Conservation (phyloP, 2,888 invertebrate species). For the Drosophila emarginata region DNA sequence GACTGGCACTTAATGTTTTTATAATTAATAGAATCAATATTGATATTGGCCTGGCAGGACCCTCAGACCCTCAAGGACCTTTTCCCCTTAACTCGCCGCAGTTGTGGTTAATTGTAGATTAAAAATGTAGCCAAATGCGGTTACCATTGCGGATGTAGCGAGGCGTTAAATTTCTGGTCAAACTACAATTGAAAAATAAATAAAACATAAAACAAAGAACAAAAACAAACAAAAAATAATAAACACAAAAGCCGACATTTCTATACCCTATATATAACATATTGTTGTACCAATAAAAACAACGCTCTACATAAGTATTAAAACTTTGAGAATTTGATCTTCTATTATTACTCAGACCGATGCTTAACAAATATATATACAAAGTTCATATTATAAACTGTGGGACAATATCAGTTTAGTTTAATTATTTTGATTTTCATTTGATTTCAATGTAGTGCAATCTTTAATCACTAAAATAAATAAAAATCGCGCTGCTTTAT, state of each 20-base stretch:
- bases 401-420: no score
- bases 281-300: no score
- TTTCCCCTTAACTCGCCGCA: slow-evolving; percentile 37
- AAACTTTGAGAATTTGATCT: no score
- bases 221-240: neutral
- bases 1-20: slow-evolving; percentile 79
- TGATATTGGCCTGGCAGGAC: slow-evolving; percentile 54
- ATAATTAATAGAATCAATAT: slow-evolving; percentile 81
- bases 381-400: no score
- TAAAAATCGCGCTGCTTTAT: no score
- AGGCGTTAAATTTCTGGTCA: slow-evolving; percentile 80
- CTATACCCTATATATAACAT: neutral
- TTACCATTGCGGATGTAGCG: slow-evolving; percentile 54
- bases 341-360: no score
- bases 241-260: neutral
- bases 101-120: slow-evolving; percentile 80
- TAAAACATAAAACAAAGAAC: no score
- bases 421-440: no score
- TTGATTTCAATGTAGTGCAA: no score
- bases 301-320: no score
- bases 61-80: neutral
- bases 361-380: no score
- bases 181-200: slow-evolving; percentile 53
- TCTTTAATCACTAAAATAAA: no score
- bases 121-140: slow-evolving; percentile 75